phyloP scores from a whole-genome alignment of 1,140 invertebrate genomes.

The Eciton burchellii region DNA sequence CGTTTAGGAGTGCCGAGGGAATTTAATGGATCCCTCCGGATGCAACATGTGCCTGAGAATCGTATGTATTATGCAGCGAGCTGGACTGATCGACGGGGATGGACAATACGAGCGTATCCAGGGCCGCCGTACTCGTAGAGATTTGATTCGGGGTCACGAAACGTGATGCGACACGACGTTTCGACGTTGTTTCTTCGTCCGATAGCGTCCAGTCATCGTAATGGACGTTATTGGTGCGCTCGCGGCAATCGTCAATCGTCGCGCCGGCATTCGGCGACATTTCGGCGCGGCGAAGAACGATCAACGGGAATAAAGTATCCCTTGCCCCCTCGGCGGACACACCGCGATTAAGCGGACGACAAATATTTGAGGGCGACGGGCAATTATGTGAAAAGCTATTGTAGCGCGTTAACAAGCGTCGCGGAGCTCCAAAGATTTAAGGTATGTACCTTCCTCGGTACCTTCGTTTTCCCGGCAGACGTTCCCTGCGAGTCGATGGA shows the following conservation, averaged over 20 bases:
- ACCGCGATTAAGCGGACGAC: constrained; percentile 35
- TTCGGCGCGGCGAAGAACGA: neutral
- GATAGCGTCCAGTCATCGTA: constrained; percentile 15
- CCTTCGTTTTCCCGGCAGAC: constrained; percentile 57
- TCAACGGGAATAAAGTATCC: neutral
- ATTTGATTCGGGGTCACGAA: neutral
- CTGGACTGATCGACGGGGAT: constrained; percentile 26
- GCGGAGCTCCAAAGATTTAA: constrained; percentile 50
- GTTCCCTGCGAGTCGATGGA: constrained; percentile 56
- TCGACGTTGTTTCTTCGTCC: neutral
- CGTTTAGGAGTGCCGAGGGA: constrained; percentile 49
- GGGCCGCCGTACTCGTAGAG: neutral
- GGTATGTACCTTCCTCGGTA: constrained; percentile 55
- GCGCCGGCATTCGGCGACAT: neutral
- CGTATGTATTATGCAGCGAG: constrained; percentile 46
- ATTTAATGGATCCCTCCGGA: constrained; percentile 49
- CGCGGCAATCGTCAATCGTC: neutral
- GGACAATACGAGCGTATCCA: neutral
- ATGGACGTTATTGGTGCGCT: constrained; percentile 16
- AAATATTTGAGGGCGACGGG: constrained; percentile 56
- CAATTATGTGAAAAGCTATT: constrained; percentile 59
- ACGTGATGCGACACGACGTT: neutral
- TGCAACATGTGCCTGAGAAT: constrained; percentile 46
- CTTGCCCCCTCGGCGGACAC: neutral
- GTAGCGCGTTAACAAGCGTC: constrained; percentile 57